Evolutionary conservation across 2,797 vertebrate genomes (phyloP).

Genomic region (Propithecus deckenii): DNA sequence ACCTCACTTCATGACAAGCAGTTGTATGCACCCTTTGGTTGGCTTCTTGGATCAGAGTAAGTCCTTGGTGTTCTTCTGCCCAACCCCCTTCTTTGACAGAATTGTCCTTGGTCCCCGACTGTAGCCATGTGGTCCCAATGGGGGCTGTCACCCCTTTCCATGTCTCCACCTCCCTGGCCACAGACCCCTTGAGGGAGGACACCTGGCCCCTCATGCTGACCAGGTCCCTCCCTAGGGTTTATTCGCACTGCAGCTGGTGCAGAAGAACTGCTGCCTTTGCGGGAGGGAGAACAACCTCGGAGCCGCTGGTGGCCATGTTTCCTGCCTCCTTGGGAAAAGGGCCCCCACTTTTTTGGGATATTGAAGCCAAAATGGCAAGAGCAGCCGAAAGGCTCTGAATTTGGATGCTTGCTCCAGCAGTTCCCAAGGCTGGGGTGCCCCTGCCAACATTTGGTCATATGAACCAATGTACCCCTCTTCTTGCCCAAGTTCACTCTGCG

Average conservation of each 20-base stretch:
- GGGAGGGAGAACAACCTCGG: background rate
- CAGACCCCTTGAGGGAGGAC: background rate
- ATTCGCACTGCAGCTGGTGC: background rate
- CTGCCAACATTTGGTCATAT: background rate
- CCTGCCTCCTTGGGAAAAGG: background rate
- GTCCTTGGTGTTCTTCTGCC: background rate
- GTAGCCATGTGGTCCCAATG: background rate
- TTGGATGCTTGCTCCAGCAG: background rate
- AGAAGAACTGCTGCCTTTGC: background rate
- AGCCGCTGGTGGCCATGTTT: background rate
- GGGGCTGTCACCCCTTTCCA: background rate
- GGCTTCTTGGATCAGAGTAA: background rate
- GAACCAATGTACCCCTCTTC: background rate
- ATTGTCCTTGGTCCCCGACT: background rate
- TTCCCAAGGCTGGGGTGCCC: accelerated
- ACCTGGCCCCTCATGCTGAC: too few species aligned
- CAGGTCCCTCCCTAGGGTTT: background rate
- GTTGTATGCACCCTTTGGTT: background rate
- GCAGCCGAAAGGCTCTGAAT: background rate
- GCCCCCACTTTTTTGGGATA: background rate
- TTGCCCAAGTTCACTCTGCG: background rate
- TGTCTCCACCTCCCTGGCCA: background rate
- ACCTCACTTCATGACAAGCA: too few species aligned
- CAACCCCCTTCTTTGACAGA: background rate
- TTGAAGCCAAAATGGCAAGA: background rate